Base-by-base conservation (phyloP, 2,113 vertebrate genomes). In the Ailuropoda melanoleuca region DNA sequence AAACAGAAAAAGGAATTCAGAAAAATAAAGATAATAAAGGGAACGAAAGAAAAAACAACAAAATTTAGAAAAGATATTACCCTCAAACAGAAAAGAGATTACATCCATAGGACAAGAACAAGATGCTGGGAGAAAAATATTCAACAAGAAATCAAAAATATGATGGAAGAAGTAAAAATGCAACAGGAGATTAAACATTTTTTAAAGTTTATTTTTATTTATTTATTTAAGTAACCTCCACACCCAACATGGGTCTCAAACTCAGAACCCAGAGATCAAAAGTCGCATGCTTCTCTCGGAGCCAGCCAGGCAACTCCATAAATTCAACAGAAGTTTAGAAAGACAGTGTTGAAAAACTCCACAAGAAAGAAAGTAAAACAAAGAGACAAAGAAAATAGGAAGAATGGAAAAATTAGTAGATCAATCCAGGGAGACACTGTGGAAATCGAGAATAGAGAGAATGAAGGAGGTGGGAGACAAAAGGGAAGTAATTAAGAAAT, bases 241-340 rank as follows among this genome's bases (percentile, higher is more conserved):
- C 72, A 46, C 39, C 39, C 72, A 75, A 43, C 14, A 26, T 46
- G 72, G 39, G 24, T 13, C 72, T 75, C 43, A 43, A 75, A 46
- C 14, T 75, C 24, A 46, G 39, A 75, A 75, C 39, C 62, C 23
- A 0, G 14, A 75, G 72, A 29, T 29, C 24, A 46, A 75, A 13
- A 75, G 24, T 75, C 7, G 8, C 39, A 75, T 26, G 13, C 24
- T 26, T 39, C 39, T 75, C 13, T 75, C 39, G 15, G 70, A 74
- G 39, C 39, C 39, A 46, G 12, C 6, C 24, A 75, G 72, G 39
- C 12, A 26, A 26, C 72, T 43, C 72, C 24, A 29, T 6, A 81
- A 95, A 55, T 80, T 93, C 24, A 86, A 50, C 1, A 31, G 24
- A 95, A n/a, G 37, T 50, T 90, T 53, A 86, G 62, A 97, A 93